Base-by-base conservation (phyloP, 1,140 invertebrate genomes). In the Onthophagus taurus region DNA sequence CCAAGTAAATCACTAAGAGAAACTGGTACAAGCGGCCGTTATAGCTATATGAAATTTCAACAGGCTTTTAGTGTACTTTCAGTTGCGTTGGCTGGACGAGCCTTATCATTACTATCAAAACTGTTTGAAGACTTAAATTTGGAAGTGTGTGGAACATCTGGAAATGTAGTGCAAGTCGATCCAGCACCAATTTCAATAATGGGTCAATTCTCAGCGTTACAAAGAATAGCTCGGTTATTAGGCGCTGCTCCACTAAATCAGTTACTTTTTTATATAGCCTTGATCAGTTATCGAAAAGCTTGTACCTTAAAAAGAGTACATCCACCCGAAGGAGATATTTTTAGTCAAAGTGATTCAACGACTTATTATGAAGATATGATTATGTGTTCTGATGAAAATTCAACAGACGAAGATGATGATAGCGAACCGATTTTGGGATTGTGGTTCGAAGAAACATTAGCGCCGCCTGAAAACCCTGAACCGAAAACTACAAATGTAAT, bases 331-430 rank as follows among this genome's bases (percentile, higher is more conserved):
- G 82, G 82, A 44, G 86, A 89, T 57, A 80, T 80, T 7, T 80
- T 87, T 30, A 89, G 86, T 57, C 79, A 83, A 33, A 91, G 87
- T 0, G 89, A 94, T 62, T 91, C 88, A 3, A 91, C 89, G 26
- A 91, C 88, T 13, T 94, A 89, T 63, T 92, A 90, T 62, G 89
- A 92, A 65, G 89, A 94, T 66, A 85, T 92, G 59, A 76, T 85
- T 19, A 86, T 89, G 57, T 89, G 84, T 61, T 89, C 89, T 0
- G 85, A 89, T 49, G 88, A 90, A 55, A 90, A 84, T 43, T 86
- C 86, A 47, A 84, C 81, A 20, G 85, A 89, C 60, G 87, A 89
- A 58, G 61, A 65, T 51, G 86, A 89, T 67, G 87, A 90, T 66
- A 91, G 86, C 65, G 90, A 94, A 65, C 88, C 89, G 2, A 80